Percentiles rank a stretch among this genome's conserved stretches.
Conservation (phyloP, 2,797 vertebrate species). For the Sus cebifrons region DNA sequence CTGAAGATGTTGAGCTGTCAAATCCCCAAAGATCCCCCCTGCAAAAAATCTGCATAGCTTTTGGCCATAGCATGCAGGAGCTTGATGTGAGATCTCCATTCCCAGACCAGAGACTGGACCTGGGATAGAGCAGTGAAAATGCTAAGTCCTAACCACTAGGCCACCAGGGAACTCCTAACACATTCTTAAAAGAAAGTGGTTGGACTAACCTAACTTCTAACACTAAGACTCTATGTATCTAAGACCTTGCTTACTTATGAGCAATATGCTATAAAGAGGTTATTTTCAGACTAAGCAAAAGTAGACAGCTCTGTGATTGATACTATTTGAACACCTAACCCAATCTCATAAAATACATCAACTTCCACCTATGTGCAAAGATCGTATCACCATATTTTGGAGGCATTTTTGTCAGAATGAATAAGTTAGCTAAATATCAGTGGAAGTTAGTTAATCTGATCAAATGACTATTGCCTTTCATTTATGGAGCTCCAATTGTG, state of each 20-base stretch:
- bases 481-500: conserved; percentile 60
- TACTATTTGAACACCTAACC: not conserved
- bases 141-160: no score
- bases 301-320: not conserved
- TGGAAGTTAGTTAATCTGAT: conserved; percentile 50
- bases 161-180: no score
- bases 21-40: not conserved
- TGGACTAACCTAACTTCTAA: not conserved
- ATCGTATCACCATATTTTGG: conserved; percentile 54
- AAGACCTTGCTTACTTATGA: not conserved
- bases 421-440: conserved; percentile 55
- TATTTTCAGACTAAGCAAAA: conserved; percentile 45
- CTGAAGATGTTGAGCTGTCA: not conserved
- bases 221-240: not conserved
- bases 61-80: not conserved
- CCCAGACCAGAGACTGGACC: no score
- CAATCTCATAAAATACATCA: not conserved
- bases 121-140: no score
- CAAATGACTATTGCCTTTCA: conserved; percentile 7
- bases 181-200: not conserved
- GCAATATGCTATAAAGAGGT: conserved; percentile 14
- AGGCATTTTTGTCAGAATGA: conserved; percentile 59
- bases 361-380: conserved; percentile 26
- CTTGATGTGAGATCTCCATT: no score
- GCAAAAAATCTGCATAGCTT: not conserved